phyloP scores from a whole-genome alignment of 2,888 invertebrate species.

The Orthosia cruda region DNA sequence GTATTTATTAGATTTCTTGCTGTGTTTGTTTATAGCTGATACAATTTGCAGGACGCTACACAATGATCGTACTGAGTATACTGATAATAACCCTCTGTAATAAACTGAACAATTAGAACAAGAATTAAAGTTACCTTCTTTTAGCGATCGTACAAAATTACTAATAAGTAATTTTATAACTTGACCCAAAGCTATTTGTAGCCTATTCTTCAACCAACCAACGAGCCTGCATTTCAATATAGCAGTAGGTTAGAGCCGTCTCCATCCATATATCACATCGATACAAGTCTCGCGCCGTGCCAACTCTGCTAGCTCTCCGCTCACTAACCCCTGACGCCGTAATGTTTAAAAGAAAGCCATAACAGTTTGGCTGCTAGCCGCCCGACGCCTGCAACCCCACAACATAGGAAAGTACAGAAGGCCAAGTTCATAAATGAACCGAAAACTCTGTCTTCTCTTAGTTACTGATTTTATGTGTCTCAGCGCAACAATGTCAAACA shows the following conservation, averaged over 20 bases:
- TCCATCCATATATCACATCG: conserved; percentile 25
- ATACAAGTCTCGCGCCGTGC: conserved; percentile 44
- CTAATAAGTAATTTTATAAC: background rate
- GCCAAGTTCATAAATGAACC: background rate
- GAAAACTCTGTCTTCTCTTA: background rate
- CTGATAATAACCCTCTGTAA: too few relatives aligned
- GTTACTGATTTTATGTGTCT: too few relatives aligned
- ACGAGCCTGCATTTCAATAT: background rate
- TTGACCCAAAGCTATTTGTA: background rate
- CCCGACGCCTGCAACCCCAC: conserved; percentile 17
- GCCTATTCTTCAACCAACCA: background rate
- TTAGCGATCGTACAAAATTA: too few relatives aligned
- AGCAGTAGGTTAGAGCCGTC: conserved; percentile 5
- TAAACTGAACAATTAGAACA: too few relatives aligned
- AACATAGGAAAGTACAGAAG: background rate
- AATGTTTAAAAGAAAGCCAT: conserved; percentile 67
- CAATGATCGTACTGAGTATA: too few relatives aligned
- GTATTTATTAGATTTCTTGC: too few relatives aligned
- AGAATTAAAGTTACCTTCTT: too few relatives aligned
- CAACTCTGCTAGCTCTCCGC: conserved; percentile 52
- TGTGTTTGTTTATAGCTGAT: too few relatives aligned
- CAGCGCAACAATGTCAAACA: background rate
- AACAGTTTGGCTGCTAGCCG: conserved; percentile 61
- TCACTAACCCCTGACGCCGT: conserved; percentile 40
- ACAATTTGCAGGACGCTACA: background rate